Base-by-base conservation (phyloP, 2,888 invertebrate genomes). In the Oligia strigilis region DNA sequence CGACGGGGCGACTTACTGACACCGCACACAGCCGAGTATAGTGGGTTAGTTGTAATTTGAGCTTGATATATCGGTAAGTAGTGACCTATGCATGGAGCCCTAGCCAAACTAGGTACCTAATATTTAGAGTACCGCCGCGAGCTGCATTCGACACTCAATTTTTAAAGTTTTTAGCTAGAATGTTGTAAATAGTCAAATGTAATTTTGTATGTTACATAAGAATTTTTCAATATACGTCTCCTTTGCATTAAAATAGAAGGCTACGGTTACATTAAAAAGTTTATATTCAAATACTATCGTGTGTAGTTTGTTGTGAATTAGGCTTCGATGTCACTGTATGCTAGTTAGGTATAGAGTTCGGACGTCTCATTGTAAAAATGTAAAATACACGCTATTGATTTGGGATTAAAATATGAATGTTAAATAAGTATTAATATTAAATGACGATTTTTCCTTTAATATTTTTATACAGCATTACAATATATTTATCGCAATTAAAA, bases 391-490 rank as follows among this genome's bases (percentile, higher is more conserved):
- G 95, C 96, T 95, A 95, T 94, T 95, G 92, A 94, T 95, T 96
- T 94, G 93, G 92, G 93, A 93, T 95, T 91, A 91, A 94, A 89
- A 83, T 95, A 95, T 96, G 94, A 95, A 96, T 96, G 96, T 96
- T 96, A 96, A 93, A 92, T 96, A 96, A 95, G 95, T 92, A 94
- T 93, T 94, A 94, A 94, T 94, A 95, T 93, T 95, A 94, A 95
- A 95, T 95, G 95, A 95, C 95, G 94, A 95, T 95, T 96, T 96
- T 97, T 96, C 94, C 96, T 97, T 97, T 97, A 97, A 96, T 97
- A 97, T 97, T 97, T 97, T 97, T 97, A 97, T 97, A 97, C 97
- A 97, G 96, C 96, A 96, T 96, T 95, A 96, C 95, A 95, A 94
- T 91, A 94, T 96, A 96, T 96, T 95, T 95, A 96, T 95, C 95